Conservation (phyloP, 2,888 invertebrate genomes). For the Amiota mariae region DNA sequence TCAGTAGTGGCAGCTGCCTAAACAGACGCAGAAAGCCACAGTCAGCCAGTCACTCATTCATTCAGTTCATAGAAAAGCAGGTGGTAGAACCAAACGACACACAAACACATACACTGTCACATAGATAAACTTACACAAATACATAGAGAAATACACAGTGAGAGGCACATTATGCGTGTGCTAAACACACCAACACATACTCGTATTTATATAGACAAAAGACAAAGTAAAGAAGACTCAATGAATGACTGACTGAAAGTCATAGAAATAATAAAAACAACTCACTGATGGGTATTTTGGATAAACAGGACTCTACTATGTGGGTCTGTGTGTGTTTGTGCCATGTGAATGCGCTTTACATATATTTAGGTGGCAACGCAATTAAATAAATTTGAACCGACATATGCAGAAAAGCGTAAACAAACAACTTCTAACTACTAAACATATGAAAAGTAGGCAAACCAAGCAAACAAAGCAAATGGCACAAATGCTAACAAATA, state of each 20-base stretch:
- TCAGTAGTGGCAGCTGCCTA: too few relatives aligned
- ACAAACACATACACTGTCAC: constrained; percentile 11
- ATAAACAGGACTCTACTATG: constrained; percentile 9
- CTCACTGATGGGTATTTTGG: neutral
- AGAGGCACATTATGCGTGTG: too few relatives aligned
- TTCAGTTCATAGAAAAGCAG: too few relatives aligned
- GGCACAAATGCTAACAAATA: neutral
- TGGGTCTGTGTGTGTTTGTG: too few relatives aligned
- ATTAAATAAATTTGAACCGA: constrained; percentile 61
- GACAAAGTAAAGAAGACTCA: neutral
- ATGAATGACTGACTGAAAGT: neutral
- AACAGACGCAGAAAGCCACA: too few relatives aligned
- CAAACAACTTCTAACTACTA: constrained; percentile 35
- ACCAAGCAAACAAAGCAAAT: neutral
- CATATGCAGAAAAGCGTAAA: constrained; percentile 66
- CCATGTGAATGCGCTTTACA: too few relatives aligned
- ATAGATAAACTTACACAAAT: neutral
- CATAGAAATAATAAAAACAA: constrained; percentile 5
- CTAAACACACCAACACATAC: too few relatives aligned
- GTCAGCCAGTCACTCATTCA: too few relatives aligned
- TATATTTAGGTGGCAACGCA: constrained; percentile 33
- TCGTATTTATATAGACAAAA: too few relatives aligned
- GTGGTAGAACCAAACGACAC: neutral
- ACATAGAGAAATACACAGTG: neutral
- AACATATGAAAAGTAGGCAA: neutral